phyloP scores from a whole-genome alignment of 2,888 invertebrate genomes.

The Cyaniris semiargus region DNA sequence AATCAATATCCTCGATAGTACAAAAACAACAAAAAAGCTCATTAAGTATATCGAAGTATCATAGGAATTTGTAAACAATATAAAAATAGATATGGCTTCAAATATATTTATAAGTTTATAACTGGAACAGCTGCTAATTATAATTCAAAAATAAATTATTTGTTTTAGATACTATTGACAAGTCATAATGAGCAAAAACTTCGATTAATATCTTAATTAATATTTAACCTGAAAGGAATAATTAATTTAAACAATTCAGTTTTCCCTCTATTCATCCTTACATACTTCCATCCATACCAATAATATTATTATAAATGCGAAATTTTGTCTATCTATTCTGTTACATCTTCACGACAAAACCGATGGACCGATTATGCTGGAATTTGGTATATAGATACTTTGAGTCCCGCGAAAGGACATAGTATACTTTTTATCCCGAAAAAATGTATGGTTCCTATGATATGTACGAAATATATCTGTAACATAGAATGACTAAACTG shows the following conservation, averaged over 20 bases:
- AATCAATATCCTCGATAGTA: too few species aligned
- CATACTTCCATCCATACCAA: too few species aligned
- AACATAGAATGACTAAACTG: too few species aligned
- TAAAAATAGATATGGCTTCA: neutral
- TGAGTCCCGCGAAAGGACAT: too few species aligned
- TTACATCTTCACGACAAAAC: too few species aligned
- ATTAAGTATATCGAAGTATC: neutral
- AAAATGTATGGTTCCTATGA: too few species aligned
- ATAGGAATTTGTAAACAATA: neutral
- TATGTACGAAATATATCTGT: too few species aligned
- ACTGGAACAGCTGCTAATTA: neutral
- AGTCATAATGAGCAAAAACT: conserved; percentile 13
- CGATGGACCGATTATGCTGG: too few species aligned
- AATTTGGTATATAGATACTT: too few species aligned
- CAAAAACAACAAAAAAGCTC: neutral
- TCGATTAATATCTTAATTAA: neutral
- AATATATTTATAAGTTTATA: neutral
- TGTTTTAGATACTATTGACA: neutral
- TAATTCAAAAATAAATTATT: conserved; percentile 1
- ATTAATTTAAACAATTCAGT: neutral
- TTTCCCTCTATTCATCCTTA: neutral
- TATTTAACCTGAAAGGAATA: neutral
- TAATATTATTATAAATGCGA: too few species aligned
- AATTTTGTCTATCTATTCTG: too few species aligned
- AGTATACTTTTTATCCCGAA: too few species aligned